A percentile compares a stretch with the other conserved stretches of the same genome.
phyloP scores from a whole-genome alignment of 2,888 invertebrate genomes.

The Melieria picta region DNA sequence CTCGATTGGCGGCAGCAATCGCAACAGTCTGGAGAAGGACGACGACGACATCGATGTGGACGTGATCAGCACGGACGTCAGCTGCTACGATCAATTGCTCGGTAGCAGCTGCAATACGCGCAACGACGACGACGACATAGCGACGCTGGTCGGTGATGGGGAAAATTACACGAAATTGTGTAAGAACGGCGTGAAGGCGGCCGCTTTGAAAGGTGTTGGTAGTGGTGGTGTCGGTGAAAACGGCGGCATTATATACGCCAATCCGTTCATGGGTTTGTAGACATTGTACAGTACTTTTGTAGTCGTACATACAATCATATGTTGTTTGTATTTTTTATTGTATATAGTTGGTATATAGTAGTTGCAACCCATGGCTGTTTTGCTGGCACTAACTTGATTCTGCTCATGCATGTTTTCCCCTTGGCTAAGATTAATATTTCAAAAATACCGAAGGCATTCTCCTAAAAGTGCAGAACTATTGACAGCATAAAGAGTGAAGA shows the following conservation, averaged over 20 bases:
- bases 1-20: constrained; percentile 63
- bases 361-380: no score
- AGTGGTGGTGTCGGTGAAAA: constrained; percentile 54
- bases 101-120: constrained; percentile 61
- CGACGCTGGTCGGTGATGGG: constrained; percentile 59
- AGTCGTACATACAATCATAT: neutral
- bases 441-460: no score
- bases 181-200: constrained; percentile 42
- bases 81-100: constrained; percentile 63
- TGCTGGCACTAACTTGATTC: no score
- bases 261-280: constrained; percentile 67
- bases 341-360: no score
- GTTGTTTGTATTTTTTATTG: neutral
- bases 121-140: constrained; percentile 60
- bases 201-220: constrained; percentile 51
- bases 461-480: no score
- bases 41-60: constrained; percentile 65
- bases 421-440: no score
- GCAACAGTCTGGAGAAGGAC: constrained; percentile 64
- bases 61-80: constrained; percentile 65
- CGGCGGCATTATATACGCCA: constrained; percentile 65
- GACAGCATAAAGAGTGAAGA: no score
- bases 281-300: neutral
- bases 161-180: constrained; percentile 51
- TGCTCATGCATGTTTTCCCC: no score